Base-by-base conservation (phyloP, 2,888 invertebrate species). In the Sphecodes monilicornis region DNA sequence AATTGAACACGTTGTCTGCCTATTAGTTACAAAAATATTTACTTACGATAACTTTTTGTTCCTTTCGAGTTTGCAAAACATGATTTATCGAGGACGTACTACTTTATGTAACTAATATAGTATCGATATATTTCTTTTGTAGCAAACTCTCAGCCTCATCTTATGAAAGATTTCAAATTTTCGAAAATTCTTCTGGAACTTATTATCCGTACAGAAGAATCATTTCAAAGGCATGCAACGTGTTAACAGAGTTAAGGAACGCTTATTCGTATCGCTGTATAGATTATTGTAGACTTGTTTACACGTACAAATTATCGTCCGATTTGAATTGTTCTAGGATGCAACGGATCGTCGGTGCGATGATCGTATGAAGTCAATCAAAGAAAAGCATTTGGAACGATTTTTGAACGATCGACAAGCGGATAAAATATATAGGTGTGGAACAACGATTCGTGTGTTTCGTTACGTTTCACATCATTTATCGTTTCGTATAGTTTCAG, bases 1-100 rank as follows among this genome's bases (percentile, higher is more conserved):
- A 82, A 60, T 70, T 73, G 70, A 76, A 85, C 78, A 66, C 78
- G n/a, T 74, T 77, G 82, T 60, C 36, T 81, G 77, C 64, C 39
- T 29, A 32, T 64, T 26, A 41, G 64, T 64, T 76, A 60, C 22
- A 22, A 36, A 66, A 16, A 22, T 22, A 26, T 26, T 13, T 29
- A 60, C 16, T 29, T 16, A 36, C 22, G 69, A 29, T 43, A 39
- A 68, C 32, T 1, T 43, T 18, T 41, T 74, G 8, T 29, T 79
- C 50, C 69, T 36, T 16, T 18, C 39, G 64, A 32, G 6, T 64
- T 75, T 43, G 22, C n/a, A 32, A 75, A 64, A 8, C 32, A 32
- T 39, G 13, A 29, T 26, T 60, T n/a, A 41, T 43, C 66, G 32
- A 66, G 32, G 4, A 29, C 22, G 29, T 50, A 32, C 50, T 72